Conservation (phyloP, 2,113 vertebrate genomes). For the Hippocampus barbouri region DNA sequence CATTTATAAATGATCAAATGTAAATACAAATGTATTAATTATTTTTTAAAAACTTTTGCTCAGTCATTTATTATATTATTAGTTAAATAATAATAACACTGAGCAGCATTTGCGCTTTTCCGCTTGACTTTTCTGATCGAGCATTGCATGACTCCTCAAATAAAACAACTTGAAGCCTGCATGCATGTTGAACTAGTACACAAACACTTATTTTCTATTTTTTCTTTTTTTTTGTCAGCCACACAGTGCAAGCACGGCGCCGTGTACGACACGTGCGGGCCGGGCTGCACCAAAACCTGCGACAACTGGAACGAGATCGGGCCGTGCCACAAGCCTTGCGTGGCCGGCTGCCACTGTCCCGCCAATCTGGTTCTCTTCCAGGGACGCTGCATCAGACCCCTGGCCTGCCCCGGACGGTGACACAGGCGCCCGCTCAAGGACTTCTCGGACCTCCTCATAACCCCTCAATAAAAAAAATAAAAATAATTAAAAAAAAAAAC, state of each 20-base stretch:
- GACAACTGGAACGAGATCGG: constrained; percentile 98
- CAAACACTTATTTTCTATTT: neutral
- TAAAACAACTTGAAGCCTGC: no score
- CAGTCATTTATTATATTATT: no score
- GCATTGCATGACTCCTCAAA: no score
- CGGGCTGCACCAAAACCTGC: constrained; percentile 91
- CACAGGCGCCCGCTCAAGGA: constrained; percentile 28
- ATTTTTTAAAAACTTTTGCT: no score
- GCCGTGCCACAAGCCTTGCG: constrained; percentile 84
- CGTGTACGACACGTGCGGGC: constrained; percentile 94
- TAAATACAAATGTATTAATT: no score
- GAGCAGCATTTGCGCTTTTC: no score
- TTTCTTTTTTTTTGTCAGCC: constrained; percentile 58
- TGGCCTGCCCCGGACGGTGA: constrained; percentile 91
- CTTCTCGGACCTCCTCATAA: constrained; percentile 27
- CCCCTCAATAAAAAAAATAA: no score
- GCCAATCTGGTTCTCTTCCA: constrained; percentile 88
- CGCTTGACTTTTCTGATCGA: no score
- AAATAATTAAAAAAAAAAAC: neutral
- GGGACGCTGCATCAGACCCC: constrained; percentile 92
- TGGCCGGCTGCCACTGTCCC: constrained; percentile 95
- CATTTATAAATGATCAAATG: no score
- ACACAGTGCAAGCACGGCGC: constrained; percentile 92
- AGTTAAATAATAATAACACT: no score
- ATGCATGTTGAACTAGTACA: no score